Evolutionary conservation across 2,888 invertebrate species (phyloP), one percentile per base, ranked within the genome.

Genomic region (Thymelicus acteon): DNA sequence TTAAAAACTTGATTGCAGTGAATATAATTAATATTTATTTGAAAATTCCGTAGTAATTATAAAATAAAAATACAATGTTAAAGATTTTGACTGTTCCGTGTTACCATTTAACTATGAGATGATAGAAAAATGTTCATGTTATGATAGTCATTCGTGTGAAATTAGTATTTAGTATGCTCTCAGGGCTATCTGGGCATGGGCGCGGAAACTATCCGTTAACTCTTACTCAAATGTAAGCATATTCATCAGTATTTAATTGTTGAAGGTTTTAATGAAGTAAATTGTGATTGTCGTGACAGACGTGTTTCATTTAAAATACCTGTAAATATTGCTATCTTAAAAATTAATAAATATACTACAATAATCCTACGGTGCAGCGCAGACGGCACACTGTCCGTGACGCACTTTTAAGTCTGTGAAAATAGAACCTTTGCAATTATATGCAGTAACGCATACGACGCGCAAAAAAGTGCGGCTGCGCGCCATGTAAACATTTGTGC

Each of bases 161-260:
- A 69, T 60, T 72, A 68, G 58, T 72, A 73, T 68, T 61, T 71
- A 71, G 72, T 72, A 67, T 54, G 60, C 69, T 67, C 54, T 66
- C 73, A 75, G 74, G 72, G 74, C 74, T 76, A 71, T 81, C 82
- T 82, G 85, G 88, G 87, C 89, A 89, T 89, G 89, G 88, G 88
- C 81, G 78, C 89, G 89, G 86, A 75, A 75, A 77, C 77, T 82
- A 83, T 77, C 79, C 79, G 80, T 82, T 79, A n/a, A 74, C 75
- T 74, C 77, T 81, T 80, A 76, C 75, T 78, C 48, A 49, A 37
- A 75, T 78, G 77, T 82, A 79, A 78, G 78, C 78, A 77, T 80
- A 82, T 80, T 82, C 85, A 75, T 88, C 91, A 90, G 91, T 92
- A 92, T 93, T 90, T 83, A 83, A 90, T 78, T 89, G 90, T 92